Evolutionary conservation across 2,888 invertebrate species (phyloP), one percentile per base, ranked within the genome.

Genomic region (Anaspis maculata): DNA sequence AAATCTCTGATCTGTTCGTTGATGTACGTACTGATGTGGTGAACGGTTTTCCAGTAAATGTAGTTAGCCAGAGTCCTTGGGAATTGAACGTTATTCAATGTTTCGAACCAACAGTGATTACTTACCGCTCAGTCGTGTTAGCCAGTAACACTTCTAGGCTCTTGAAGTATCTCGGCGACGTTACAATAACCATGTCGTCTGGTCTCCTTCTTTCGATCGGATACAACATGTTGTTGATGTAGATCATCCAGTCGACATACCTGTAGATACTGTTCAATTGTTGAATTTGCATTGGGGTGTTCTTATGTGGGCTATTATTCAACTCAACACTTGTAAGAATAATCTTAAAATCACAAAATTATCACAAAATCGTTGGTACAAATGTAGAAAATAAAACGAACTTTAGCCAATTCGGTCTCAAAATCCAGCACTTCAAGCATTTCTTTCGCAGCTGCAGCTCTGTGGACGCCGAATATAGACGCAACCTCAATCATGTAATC

Each of bases 11-110:
- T n/a, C n/a, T n/a, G n/a, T n/a, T n/a, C n/a, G n/a, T n/a, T n/a
- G n/a, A n/a, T n/a, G n/a, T n/a, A n/a, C n/a, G n/a, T n/a, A n/a
- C n/a, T n/a, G n/a, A n/a, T n/a, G n/a, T n/a, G n/a, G n/a, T n/a
- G n/a, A n/a, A n/a, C n/a, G n/a, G n/a, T n/a, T n/a, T 89, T 74
- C 89, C 90, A 91, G 76, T 89, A 76, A 53, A 86, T 78, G 58
- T 91, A 92, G 68, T 92, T 91, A 3, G 90, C 85, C 48, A 82
- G 70, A 3, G 73, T 67, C 42, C 82, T 74, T n/a, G n/a, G n/a
- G n/a, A n/a, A n/a, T n/a, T n/a, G n/a, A n/a, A n/a, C n/a, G n/a
- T n/a, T n/a, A n/a, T n/a, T n/a, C n/a, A n/a, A n/a, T n/a, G n/a
- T n/a, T n/a, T n/a, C n/a, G n/a, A n/a, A n/a, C n/a, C n/a, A n/a